phyloP scores from a whole-genome alignment of 2,113 vertebrate species.

The Muntiacus muntjak region DNA sequence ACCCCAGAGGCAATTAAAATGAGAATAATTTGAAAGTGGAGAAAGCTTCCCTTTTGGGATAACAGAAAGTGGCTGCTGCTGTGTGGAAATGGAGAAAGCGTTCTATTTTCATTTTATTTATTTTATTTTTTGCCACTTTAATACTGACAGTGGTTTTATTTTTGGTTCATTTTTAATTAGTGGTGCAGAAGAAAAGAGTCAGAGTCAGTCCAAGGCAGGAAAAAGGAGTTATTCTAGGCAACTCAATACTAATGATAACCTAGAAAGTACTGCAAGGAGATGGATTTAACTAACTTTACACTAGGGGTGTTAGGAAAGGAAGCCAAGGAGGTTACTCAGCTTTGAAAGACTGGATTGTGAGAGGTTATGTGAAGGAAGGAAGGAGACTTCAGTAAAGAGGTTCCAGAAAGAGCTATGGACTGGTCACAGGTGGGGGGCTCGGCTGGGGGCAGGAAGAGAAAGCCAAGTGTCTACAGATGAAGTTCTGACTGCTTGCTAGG shows the following conservation, averaged over 20 bases:
- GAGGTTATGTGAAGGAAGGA: neutral
- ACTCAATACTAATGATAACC: accelerated
- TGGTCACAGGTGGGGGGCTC: accelerated
- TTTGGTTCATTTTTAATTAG: conserved; percentile 46
- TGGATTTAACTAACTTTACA: too few species aligned
- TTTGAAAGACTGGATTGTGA: neutral
- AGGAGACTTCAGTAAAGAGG: neutral
- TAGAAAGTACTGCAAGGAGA: accelerated
- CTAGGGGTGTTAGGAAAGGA: accelerated
- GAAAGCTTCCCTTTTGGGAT: conserved; percentile 14
- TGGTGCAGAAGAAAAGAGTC: neutral
- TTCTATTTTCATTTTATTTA: conserved; percentile 53
- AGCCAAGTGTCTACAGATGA: accelerated
- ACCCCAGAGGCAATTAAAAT: neutral
- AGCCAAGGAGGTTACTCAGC: neutral
- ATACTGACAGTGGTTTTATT: conserved; percentile 40
- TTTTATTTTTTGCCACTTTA: conserved; percentile 36
- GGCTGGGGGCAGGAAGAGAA: neutral
- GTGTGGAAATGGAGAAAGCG: neutral
- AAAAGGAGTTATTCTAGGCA: neutral
- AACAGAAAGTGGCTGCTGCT: neutral
- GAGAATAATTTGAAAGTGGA: neutral
- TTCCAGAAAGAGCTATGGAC: neutral
- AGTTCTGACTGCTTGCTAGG: neutral
- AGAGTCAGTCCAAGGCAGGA: neutral